Percentiles rank a stretch among this genome's conserved stretches.
phyloP scores from a whole-genome alignment of 30 jellyfish, hydroid and myxozoan genomes.

The Catostylus mosaicus region DNA sequence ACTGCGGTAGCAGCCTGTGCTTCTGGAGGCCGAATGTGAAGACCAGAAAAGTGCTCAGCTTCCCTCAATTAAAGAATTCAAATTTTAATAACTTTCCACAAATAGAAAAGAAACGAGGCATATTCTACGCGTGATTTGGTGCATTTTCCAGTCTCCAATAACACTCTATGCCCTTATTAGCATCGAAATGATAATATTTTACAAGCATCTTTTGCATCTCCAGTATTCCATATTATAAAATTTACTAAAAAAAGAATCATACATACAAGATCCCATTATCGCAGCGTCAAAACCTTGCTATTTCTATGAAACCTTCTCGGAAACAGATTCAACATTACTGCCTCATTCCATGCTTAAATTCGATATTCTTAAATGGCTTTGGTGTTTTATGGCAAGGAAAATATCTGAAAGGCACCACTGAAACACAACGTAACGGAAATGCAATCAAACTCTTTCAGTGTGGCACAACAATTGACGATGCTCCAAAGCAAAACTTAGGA shows the following conservation, averaged over 20 bases:
- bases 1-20: not conserved
- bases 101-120: too few species aligned
- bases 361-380: not conserved
- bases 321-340: not conserved
- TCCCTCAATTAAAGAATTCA: not conserved
- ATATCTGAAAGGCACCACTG: not conserved
- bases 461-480: too few species aligned
- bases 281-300: not conserved
- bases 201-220: too few species aligned
- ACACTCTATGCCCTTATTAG: not conserved
- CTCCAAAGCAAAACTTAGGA: too few species aligned
- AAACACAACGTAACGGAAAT: not conserved
- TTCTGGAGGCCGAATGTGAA: not conserved
- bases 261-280: not conserved
- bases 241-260: not conserved
- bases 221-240: too few species aligned
- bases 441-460: not conserved
- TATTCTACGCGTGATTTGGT: not conserved
- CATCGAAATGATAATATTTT: not conserved
- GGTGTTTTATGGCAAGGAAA: constrained; percentile 1
- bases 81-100: not conserved
- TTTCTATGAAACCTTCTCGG: not conserved
- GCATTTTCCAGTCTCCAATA: not conserved
- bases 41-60: not conserved
- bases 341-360: not conserved